A percentile compares a stretch with the other conserved stretches of the same genome.
Conservation (phyloP, 2,113 vertebrate species). For the Haemorhous mexicanus region DNA sequence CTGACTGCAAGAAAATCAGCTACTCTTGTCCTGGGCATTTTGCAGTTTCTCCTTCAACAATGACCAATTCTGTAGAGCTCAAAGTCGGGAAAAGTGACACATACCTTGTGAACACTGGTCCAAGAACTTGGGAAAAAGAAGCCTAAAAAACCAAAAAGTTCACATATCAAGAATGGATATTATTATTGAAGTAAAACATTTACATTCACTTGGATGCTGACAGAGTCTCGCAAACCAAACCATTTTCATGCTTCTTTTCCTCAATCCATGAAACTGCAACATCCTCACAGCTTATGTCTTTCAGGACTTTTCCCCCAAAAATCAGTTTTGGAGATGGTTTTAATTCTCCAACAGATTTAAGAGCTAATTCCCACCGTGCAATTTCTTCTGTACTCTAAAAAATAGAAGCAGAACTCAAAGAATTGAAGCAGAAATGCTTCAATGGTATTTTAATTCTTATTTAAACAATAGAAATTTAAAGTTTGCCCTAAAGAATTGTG, state of each 20-base stretch:
- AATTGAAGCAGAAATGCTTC: neutral
- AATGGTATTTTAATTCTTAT: neutral
- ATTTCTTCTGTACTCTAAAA: neutral
- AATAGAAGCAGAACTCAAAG: neutral
- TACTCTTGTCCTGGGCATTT: too few relatives aligned
- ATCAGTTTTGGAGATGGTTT: neutral
- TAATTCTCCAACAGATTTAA: neutral
- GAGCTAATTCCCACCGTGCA: neutral
- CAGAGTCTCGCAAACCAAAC: neutral
- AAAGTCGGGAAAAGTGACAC: neutral
- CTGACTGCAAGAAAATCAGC: too few relatives aligned
- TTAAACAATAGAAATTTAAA: neutral
- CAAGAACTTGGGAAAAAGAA: conserved; percentile 91
- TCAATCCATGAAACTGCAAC: neutral
- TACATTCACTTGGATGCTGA: neutral
- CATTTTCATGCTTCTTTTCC: neutral
- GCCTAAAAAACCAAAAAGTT: conserved; percentile 70
- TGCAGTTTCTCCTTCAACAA: too few relatives aligned
- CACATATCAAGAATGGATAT: neutral
- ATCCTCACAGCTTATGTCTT: neutral
- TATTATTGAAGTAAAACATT: neutral
- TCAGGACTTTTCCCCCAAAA: neutral
- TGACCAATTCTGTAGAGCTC: neutral
- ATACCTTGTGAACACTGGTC: conserved; percentile 95
- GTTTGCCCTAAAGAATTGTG: neutral